Percentiles rank a stretch among this genome's conserved stretches.
Conservation (phyloP, 2,888 invertebrate species). For the Dasypolia templi region DNA sequence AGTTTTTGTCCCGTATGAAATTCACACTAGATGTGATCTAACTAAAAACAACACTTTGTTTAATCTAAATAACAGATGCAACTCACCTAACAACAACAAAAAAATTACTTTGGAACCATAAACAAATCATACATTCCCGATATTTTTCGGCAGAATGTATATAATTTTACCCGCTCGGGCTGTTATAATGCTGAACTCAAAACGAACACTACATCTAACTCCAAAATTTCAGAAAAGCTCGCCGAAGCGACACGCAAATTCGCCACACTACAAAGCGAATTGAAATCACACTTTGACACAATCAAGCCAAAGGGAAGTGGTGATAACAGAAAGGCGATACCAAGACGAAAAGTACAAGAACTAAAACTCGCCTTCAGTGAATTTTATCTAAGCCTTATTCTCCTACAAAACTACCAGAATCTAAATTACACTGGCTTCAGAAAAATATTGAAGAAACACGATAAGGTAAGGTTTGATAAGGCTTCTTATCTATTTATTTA, state of each 20-base stretch:
- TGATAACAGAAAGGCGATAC: conserved; percentile 89
- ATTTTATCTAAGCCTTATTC: conserved; percentile 98
- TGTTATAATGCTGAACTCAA: too few species aligned
- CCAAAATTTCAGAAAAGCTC: conserved; percentile 91
- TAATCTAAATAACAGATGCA: too few species aligned
- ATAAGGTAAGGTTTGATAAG: conserved; percentile 93
- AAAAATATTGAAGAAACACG: conserved; percentile 99
- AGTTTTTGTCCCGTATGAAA: too few species aligned
- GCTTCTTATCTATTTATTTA: conserved; percentile 55
- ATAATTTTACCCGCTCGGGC: too few species aligned
- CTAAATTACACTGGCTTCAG: conserved; percentile 99
- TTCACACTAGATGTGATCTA: too few species aligned
- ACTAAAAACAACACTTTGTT: too few species aligned
- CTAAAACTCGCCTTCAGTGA: conserved; percentile 99
- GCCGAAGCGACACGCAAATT: conserved; percentile 99
- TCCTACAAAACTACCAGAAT: conserved; percentile 99
- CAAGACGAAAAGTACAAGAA: conserved; percentile 96
- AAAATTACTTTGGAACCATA: too few species aligned
- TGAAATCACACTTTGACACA: conserved; percentile 92
- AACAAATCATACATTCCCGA: too few species aligned
- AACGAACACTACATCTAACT: conserved; percentile 22
- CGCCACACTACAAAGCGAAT: conserved; percentile 96
- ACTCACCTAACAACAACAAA: too few species aligned
- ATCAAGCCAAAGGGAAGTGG: conserved; percentile 86
- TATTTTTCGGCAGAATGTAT: too few species aligned